phyloP scores from a whole-genome alignment of 2,797 vertebrate genomes.

The Sebastes matsubarae region DNA sequence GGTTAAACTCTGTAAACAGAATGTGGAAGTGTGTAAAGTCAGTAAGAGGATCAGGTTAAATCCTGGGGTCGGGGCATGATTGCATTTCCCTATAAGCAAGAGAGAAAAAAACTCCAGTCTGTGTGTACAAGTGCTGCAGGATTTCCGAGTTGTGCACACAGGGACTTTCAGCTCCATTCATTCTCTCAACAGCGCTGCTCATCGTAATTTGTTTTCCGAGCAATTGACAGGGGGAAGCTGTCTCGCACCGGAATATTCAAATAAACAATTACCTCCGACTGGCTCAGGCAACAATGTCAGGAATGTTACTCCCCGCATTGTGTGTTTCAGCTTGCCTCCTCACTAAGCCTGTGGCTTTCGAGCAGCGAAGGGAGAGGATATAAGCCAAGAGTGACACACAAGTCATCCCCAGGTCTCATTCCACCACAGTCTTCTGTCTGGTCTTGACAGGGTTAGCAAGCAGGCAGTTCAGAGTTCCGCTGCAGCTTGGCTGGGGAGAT shows the following conservation, averaged over 20 bases:
- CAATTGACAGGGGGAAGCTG: slow-evolving; percentile 60
- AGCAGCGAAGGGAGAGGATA: slow-evolving; percentile 32
- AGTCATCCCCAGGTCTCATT: slow-evolving; percentile 61
- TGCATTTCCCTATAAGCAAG: slow-evolving; percentile 31
- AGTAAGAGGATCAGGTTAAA: slow-evolving; percentile 21
- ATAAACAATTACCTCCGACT: slow-evolving; percentile 79
- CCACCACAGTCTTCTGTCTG: slow-evolving; percentile 41
- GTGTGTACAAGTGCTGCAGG: slow-evolving; percentile 14
- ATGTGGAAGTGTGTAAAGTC: slow-evolving; percentile 17
- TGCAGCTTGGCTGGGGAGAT: slow-evolving; percentile 43
- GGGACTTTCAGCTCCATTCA: slow-evolving; percentile 64
- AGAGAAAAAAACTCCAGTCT: neutral
- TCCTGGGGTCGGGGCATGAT: slow-evolving; percentile 13
- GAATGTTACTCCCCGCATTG: slow-evolving; percentile 60
- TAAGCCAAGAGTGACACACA: slow-evolving; percentile 51
- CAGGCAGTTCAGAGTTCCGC: slow-evolving; percentile 41
- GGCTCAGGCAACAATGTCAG: slow-evolving; percentile 60
- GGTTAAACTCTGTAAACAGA: slow-evolving; percentile 42
- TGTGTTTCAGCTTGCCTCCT: slow-evolving; percentile 62
- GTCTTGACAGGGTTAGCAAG: slow-evolving; percentile 52
- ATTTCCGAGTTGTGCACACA: slow-evolving; percentile 45
- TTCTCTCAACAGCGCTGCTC: slow-evolving; percentile 50
- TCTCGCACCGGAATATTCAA: slow-evolving; percentile 67
- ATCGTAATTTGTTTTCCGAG: slow-evolving; percentile 62
- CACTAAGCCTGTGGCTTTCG: slow-evolving; percentile 52